Percentiles rank a stretch among this genome's conserved stretches.
Conservation (phyloP, 2,113 vertebrate genomes). For the Eleginops maclovinus region DNA sequence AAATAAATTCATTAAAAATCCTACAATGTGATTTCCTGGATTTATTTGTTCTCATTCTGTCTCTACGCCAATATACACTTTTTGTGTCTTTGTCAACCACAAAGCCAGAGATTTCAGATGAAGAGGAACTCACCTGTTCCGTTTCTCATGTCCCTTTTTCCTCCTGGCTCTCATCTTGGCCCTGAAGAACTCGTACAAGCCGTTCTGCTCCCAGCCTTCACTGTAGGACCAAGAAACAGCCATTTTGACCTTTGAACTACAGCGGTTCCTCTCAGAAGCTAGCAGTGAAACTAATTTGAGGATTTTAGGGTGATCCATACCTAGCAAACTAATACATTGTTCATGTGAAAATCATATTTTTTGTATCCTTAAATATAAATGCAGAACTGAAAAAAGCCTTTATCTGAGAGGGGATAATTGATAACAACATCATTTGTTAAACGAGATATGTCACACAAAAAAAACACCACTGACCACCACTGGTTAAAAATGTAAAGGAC, state of each 20-base stretch:
- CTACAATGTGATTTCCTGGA: too few relatives aligned
- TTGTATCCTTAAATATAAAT: background rate
- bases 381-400: background rate
- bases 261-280: background rate
- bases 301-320: background rate
- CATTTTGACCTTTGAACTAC: too few relatives aligned
- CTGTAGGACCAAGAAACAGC: constrained; percentile 76
- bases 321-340: background rate
- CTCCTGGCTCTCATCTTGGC: constrained; percentile 97
- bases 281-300: background rate
- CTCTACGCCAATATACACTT: too few relatives aligned
- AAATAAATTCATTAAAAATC: too few relatives aligned
- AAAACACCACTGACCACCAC: background rate
- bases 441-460: background rate
- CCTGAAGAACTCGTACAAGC: constrained; percentile 97
- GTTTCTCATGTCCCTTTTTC: constrained; percentile 95
- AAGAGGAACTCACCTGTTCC: constrained; percentile 87
- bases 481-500: background rate
- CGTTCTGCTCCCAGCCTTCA: constrained; percentile 99
- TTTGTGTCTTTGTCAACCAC: background rate
- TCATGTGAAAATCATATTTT: background rate
- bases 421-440: background rate
- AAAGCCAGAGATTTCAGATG: background rate
- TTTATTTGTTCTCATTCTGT: too few relatives aligned
- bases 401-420: background rate